Base-by-base conservation (phyloP, 2,797 vertebrate genomes). In the Halcyon leucocephala region DNA sequence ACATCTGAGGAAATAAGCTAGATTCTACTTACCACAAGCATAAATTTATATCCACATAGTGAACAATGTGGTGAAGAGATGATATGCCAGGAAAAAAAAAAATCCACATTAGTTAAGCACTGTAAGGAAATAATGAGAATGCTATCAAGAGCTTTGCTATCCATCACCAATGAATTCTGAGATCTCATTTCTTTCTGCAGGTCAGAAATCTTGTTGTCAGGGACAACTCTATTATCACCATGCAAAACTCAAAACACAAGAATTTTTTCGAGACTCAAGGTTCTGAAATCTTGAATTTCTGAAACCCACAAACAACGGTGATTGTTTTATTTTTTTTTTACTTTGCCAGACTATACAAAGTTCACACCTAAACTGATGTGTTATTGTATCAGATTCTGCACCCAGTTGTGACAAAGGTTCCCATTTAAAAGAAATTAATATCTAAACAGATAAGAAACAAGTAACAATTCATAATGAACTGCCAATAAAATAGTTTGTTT, bases 151-250 rank as follows among this genome's bases (percentile, higher is more conserved):
- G 2, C 4, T 65, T 80, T 74, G 4, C 18, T 86, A 37, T 49
- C 15, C 8, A 18, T 80, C 52, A 44, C 7, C n/a, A 70, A 20
- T 5, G 1, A 91, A 62, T 77, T 73, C 14, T 10, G 21, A 80
- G 7, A 14, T 55, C 10, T 77, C 9, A 7, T 80, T 76, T 80
- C 18, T 10, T 67, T 62, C 52, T 41, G 25, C 19, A 39, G 13
- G 7, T 85, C 21, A 70, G 39, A 49, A 42, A 35, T 28, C 9
- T 77, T 58, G 51, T 44, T 62, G 65, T 61, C 22, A 62, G 15
- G 3, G 3, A 28, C 3, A 25, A 31, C 1, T 0, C 12, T 54
- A 65, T 9, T 58, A 46, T 42, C 39, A 16, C 6, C 22, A 29
- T 33, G 14, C 9, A 35, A 88, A 82, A 70, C 13, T 42, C 39